Evolutionary conservation across 2,113 vertebrate genomes (phyloP).

Genomic region (Thunnus thynnus): DNA sequence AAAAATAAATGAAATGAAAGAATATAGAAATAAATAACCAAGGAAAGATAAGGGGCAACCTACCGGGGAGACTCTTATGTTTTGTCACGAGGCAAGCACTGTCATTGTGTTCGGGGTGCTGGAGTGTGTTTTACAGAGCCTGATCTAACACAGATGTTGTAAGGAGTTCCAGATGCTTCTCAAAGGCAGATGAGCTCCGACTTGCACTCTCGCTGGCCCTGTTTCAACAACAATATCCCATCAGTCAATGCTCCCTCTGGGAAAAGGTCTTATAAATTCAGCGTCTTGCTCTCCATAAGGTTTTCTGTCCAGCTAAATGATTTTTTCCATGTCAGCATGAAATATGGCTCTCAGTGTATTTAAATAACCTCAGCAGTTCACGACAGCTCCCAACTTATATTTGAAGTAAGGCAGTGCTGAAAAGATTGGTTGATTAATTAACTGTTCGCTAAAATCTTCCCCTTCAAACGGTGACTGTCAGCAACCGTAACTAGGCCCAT

Average conservation of each 20-base stretch:
- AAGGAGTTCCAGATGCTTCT: conserved; percentile 79
- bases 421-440: conserved; percentile 9
- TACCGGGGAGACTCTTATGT: conserved; percentile 32
- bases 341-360: conserved; percentile 17
- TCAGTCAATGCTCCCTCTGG: conserved; percentile 69
- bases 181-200: conserved; percentile 63
- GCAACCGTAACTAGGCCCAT: not conserved
- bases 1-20: conserved; percentile 55
- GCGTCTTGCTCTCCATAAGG: conserved; percentile 22
- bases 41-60: conserved; percentile 56
- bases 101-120: conserved; percentile 52
- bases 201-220: conserved; percentile 59
- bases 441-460: not conserved
- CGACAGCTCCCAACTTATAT: not conserved
- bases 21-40: conserved; percentile 64
- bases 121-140: conserved; percentile 57
- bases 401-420: not conserved
- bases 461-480: not conserved
- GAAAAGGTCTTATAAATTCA: conserved; percentile 59
- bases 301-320: conserved; percentile 40
- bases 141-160: conserved; percentile 74
- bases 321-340: conserved; percentile 26
- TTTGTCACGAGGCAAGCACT: conserved; percentile 31
- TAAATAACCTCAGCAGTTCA: not conserved
- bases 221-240: conserved; percentile 71